These are phyloP conservation scores for Neotoxoptera formosana DNA, from an alignment of 1,140 invertebrate species.

Conservation along the genomic window DNA sequence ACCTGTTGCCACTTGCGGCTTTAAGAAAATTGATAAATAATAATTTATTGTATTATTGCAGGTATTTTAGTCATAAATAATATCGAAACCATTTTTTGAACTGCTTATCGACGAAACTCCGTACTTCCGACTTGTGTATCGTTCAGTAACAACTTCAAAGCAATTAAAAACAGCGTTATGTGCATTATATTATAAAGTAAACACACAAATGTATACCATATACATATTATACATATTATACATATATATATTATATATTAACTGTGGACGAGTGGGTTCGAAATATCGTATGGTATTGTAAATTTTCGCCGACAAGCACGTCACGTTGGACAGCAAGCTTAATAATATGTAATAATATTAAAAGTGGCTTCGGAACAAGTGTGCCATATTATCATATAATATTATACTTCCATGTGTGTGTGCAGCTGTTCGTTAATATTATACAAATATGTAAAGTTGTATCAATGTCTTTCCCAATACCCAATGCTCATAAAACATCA, in stretches of 20 bases:
- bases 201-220: neutral
- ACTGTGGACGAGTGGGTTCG: too few relatives aligned
- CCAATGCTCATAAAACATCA: neutral
- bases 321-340: neutral
- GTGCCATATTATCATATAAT: neutral
- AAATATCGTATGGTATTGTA: neutral
- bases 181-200: neutral
- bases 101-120: neutral
- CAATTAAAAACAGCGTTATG: neutral
- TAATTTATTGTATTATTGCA: neutral
- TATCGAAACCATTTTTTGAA: neutral
- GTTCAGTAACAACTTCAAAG: neutral
- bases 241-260: too few relatives aligned
- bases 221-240: too few relatives aligned
- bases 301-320: neutral
- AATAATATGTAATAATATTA: neutral
- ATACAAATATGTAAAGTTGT: neutral
- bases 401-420: neutral
- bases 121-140: neutral
- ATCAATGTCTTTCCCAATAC: neutral
- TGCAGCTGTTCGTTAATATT: neutral
- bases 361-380: neutral
- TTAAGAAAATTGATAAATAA: neutral
- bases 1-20: neutral
- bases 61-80: neutral